Conservation (phyloP, 2,113 vertebrate genomes). For the Tupaia chinensis region DNA sequence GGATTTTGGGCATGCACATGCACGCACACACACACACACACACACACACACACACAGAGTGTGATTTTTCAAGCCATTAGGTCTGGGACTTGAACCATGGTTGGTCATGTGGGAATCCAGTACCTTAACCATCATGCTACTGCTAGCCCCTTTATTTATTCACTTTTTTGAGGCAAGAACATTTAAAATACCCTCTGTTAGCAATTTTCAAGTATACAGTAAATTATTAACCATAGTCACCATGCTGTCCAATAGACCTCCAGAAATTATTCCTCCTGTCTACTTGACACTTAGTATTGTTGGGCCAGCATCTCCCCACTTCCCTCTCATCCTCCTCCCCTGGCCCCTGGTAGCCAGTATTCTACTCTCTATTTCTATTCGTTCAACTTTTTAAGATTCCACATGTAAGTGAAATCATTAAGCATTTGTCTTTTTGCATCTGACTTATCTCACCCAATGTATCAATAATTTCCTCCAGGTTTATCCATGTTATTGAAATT, state of each 20-base stretch:
- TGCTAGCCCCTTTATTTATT: too few relatives aligned
- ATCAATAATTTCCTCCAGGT: neutral
- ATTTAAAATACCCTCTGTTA: neutral
- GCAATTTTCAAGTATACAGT: neutral
- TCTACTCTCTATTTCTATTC: neutral
- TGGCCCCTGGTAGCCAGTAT: rapidly evolving
- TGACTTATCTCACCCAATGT: neutral
- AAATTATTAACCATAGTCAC: neutral
- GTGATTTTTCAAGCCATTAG: too few relatives aligned
- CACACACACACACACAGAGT: too few relatives aligned
- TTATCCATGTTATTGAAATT: neutral
- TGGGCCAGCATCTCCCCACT: neutral
- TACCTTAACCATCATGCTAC: too few relatives aligned
- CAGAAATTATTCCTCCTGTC: neutral
- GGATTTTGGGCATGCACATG: too few relatives aligned
- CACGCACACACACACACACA: too few relatives aligned
- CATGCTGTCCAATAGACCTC: too few relatives aligned
- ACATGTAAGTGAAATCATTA: neutral
- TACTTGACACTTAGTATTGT: neutral
- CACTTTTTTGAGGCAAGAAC: neutral
- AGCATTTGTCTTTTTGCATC: neutral
- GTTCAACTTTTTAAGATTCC: neutral
- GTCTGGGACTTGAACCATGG: too few relatives aligned
- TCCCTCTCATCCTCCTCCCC: neutral
- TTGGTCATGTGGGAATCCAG: too few relatives aligned